A percentile compares a stretch with the other conserved stretches of the same genome.
Conservation (phyloP, 2,888 invertebrate genomes). For the Germaria angustata region DNA sequence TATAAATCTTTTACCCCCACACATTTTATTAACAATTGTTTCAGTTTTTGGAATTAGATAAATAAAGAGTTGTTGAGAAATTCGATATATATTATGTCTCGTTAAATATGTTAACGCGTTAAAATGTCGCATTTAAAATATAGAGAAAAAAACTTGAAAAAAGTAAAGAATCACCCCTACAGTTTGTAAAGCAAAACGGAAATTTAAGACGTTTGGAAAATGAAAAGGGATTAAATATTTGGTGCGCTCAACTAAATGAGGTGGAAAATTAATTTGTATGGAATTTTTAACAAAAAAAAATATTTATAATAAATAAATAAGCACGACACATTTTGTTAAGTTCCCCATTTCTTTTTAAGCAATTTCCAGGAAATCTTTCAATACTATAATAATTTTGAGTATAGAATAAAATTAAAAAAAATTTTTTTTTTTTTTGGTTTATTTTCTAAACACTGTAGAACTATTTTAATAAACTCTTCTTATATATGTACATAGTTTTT, state of each 20-base stretch:
- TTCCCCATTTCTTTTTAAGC: background rate
- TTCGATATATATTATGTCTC: slow-evolving; percentile 32
- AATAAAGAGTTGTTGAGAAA: slow-evolving; percentile 48
- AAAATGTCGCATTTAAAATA: slow-evolving; percentile 14
- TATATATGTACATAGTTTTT: background rate
- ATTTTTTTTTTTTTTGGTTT: background rate
- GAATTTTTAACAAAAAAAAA: background rate
- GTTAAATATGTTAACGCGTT: background rate
- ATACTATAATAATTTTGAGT: background rate
- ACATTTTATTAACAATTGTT: slow-evolving; percentile 16
- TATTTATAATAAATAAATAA: too few species aligned
- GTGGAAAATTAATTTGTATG: slow-evolving; percentile 49
- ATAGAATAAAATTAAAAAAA: background rate
- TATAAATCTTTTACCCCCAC: slow-evolving; percentile 35
- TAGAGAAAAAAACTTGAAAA: background rate
- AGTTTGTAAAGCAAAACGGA: background rate
- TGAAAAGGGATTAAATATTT: slow-evolving; percentile 11
- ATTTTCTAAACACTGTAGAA: background rate
- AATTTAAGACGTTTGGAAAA: slow-evolving; percentile 28
- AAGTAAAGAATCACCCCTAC: slow-evolving; percentile 9
- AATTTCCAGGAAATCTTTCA: slow-evolving; percentile 13
- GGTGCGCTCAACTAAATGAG: slow-evolving; percentile 53
- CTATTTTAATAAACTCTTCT: background rate
- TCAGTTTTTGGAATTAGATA: background rate
- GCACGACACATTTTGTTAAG: background rate